These are phyloP conservation scores for Neomicropteryx cornuta DNA, from an alignment of 1,140 invertebrate genomes.

Conservation along the genomic window DNA sequence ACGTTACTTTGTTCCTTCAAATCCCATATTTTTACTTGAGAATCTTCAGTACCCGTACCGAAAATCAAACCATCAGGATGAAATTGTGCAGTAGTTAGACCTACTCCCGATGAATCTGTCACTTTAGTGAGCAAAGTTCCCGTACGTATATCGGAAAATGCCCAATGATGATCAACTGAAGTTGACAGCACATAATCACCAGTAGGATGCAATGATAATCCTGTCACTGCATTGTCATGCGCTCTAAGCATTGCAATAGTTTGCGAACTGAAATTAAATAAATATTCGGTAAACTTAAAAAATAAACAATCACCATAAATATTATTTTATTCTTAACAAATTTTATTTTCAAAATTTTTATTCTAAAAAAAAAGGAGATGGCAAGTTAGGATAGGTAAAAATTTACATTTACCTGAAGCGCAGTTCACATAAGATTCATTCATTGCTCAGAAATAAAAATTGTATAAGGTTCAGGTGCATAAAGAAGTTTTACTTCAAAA, in stretches of 20 bases:
- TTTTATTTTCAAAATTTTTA: background rate
- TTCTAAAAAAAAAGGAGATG: too few relatives aligned
- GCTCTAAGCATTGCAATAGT: constrained; percentile 76
- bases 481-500: too few relatives aligned
- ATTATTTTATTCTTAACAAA: too few relatives aligned
- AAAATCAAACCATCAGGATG: constrained; percentile 99
- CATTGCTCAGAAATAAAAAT: too few relatives aligned
- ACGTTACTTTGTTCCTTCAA: constrained; percentile 97
- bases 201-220: constrained; percentile 93
- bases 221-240: constrained; percentile 91
- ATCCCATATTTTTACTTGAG: constrained; percentile 99
- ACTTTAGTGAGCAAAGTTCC: constrained; percentile 83
- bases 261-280: constrained; percentile 45
- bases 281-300: too few relatives aligned
- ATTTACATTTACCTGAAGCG: too few relatives aligned
- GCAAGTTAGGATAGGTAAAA: too few relatives aligned
- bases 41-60: constrained; percentile 93
- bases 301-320: too few relatives aligned
- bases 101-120: constrained; percentile 59
- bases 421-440: too few relatives aligned
- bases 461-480: too few relatives aligned
- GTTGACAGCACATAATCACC: constrained; percentile 96
- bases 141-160: constrained; percentile 90
- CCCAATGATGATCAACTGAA: constrained; percentile 92
- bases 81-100: constrained; percentile 95